Evolutionary conservation across 2,113 vertebrate species (phyloP).

Genomic region (Dipodomys merriami): DNA sequence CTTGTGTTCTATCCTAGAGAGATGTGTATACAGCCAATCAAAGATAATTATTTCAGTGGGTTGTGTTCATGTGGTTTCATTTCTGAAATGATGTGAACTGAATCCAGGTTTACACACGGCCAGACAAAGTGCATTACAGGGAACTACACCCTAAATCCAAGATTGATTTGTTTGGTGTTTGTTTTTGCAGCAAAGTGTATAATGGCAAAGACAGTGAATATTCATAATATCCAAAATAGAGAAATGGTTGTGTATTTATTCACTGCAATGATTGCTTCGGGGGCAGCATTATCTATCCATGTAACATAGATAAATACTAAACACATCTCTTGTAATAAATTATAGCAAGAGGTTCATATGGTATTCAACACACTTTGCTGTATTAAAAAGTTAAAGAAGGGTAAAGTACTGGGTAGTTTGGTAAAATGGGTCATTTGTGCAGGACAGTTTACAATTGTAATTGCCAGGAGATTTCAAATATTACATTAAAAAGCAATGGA

Average conservation of each 20-base stretch:
- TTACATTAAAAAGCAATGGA: background rate
- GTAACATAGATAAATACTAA: background rate
- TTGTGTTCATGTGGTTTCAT: background rate
- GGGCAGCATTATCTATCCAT: no score
- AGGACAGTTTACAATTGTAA: background rate
- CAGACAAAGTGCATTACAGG: background rate
- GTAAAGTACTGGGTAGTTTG: background rate
- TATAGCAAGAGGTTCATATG: background rate
- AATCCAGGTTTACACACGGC: background rate
- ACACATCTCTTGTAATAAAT: background rate
- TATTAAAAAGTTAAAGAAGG: background rate
- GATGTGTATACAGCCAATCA: background rate
- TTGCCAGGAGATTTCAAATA: constrained; percentile 38
- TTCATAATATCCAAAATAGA: background rate
- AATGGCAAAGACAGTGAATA: background rate
- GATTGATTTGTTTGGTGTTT: no score
- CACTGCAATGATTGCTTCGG: background rate
- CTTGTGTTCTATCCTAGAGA: background rate
- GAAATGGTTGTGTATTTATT: background rate
- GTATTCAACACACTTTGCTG: background rate
- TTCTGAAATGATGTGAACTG: background rate
- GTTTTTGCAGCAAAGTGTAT: background rate
- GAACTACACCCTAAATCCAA: background rate
- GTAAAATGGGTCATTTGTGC: background rate
- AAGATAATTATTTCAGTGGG: background rate